A percentile compares a stretch with the other conserved stretches of the same genome.
phyloP scores from a whole-genome alignment of 1,140 invertebrate genomes.

The Ceratina japonica region DNA sequence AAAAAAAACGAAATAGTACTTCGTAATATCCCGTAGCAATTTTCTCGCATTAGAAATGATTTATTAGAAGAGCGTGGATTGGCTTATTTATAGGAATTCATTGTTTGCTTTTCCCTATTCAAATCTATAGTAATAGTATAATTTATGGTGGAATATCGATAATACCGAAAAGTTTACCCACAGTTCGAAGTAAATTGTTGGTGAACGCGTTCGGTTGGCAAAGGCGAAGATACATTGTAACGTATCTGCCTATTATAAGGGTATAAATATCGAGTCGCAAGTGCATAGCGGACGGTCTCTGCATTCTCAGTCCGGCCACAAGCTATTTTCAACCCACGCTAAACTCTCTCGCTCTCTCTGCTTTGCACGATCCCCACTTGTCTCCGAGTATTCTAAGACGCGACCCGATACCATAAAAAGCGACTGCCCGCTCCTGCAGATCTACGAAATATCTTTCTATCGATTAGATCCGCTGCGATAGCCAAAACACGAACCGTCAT shows the following conservation, averaged over 20 bases:
- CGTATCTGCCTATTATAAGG: constrained; percentile 59
- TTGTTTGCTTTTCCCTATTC: background rate
- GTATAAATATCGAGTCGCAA: constrained; percentile 73
- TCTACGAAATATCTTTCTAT: constrained; percentile 3
- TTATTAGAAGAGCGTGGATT: no score
- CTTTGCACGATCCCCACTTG: constrained; percentile 17
- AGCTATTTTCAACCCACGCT: constrained; percentile 71
- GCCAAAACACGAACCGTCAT: background rate
- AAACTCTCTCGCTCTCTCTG: constrained; percentile 45
- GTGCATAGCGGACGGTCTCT: constrained; percentile 69
- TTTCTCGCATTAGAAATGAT: background rate
- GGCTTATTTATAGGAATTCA: no score
- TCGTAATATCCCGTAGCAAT: no score
- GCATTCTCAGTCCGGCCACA: constrained; percentile 68
- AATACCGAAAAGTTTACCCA: background rate
- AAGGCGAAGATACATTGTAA: constrained; percentile 7
- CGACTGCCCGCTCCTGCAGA: background rate
- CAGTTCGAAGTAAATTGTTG: background rate
- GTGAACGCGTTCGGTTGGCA: no score
- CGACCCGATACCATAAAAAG: constrained; percentile 60
- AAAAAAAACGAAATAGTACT: no score
- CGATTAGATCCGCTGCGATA: constrained; percentile 19
- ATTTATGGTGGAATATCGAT: background rate
- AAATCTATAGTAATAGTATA: background rate
- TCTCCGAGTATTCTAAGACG: constrained; percentile 47